These are phyloP conservation scores for Scomber japonicus DNA, from an alignment of 2,113 vertebrate genomes.

Conservation along the genomic window DNA sequence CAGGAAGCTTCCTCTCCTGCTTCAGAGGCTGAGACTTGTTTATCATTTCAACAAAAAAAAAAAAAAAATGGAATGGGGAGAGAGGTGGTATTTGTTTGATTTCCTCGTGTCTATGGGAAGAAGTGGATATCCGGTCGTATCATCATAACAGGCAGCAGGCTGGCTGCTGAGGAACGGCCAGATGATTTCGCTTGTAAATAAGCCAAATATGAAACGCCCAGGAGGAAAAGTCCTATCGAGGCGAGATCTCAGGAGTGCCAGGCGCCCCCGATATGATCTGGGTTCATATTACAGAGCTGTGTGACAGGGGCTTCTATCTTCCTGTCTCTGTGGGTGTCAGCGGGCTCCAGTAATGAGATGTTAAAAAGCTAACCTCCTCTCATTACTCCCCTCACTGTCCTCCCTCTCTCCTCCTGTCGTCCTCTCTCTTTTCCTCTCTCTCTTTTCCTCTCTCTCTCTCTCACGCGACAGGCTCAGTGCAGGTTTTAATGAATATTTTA, in stretches of 20 bases:
- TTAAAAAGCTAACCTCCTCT: constrained; percentile 78
- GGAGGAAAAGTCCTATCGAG: constrained; percentile 33
- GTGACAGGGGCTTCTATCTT: constrained; percentile 57
- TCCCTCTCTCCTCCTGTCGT: constrained; percentile 9
- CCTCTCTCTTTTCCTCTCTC: constrained; percentile 24
- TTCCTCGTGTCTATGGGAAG: background rate
- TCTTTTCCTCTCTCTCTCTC: constrained; percentile 1
- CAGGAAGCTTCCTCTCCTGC: background rate
- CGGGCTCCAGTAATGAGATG: constrained; percentile 77
- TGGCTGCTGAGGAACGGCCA: background rate
- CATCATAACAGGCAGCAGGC: constrained; percentile 9
- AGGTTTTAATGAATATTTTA: constrained; percentile 88
- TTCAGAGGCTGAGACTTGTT: background rate
- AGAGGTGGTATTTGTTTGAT: constrained; percentile 30
- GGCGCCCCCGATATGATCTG: constrained; percentile 48
- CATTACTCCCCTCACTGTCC: constrained; percentile 64
- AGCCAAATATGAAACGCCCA: constrained; percentile 25
- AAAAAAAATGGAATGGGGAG: too few relatives aligned
- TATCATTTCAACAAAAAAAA: constrained; percentile 25
- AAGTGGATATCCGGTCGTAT: background rate
- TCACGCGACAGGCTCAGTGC: constrained; percentile 72
- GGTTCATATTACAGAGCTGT: constrained; percentile 60
- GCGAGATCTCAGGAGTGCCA: constrained; percentile 35
- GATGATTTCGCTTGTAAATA: constrained; percentile 21
- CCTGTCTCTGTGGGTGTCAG: constrained; percentile 52